Evolutionary conservation across 2,888 invertebrate genomes (phyloP).

Genomic region (Acanthosepion lycidas): DNA sequence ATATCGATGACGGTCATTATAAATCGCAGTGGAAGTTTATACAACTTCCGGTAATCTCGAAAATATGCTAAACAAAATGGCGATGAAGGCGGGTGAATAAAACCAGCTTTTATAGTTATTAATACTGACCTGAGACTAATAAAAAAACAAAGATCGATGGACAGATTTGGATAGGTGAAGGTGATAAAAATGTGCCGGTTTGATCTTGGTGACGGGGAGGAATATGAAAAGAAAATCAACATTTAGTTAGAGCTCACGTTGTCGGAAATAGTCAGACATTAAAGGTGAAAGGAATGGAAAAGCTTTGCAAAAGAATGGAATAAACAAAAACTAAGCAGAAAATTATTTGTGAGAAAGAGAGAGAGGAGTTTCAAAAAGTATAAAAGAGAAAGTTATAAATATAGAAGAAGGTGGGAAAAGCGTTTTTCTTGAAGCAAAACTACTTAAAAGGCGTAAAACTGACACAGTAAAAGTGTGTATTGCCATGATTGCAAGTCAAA

Average conservation of each 20-base stretch:
- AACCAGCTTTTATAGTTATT: background rate
- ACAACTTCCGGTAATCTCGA: slow-evolving; percentile 1
- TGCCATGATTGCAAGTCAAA: too few species aligned
- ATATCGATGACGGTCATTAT: background rate
- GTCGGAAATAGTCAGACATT: background rate
- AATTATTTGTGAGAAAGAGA: background rate
- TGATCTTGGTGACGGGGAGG: background rate
- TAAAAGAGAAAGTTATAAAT: background rate
- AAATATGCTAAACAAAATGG: background rate
- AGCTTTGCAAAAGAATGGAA: background rate
- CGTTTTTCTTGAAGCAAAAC: too few species aligned
- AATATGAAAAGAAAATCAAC: background rate
- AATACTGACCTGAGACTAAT: slow-evolving; percentile 8
- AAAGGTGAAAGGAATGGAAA: background rate
- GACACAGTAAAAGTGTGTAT: too few species aligned
- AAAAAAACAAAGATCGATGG: background rate
- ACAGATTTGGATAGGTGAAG: background rate
- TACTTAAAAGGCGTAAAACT: too few species aligned
- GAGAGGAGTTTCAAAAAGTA: background rate
- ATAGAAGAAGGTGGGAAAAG: too few species aligned
- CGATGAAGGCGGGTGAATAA: background rate
- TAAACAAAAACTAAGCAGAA: background rate
- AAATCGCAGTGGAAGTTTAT: background rate
- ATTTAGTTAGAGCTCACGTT: background rate
- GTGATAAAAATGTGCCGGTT: background rate